Base-by-base conservation (phyloP, 2,113 vertebrate genomes). In the Halichoeres trimaculatus region DNA sequence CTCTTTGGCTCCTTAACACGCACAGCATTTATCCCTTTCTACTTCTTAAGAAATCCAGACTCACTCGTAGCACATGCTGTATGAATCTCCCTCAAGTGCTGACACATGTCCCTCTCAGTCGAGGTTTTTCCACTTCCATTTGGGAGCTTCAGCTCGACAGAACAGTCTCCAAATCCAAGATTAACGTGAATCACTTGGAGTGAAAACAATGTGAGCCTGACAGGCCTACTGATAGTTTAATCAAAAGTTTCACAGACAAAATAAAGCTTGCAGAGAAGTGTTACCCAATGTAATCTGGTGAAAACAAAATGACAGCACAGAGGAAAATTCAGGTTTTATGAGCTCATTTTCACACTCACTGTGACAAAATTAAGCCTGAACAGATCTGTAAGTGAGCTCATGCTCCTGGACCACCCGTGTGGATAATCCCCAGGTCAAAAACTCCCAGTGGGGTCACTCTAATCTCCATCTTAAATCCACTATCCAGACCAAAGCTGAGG, bases 11-110 rank as follows among this genome's bases (percentile, higher is more conserved):
- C 71, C 34, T 40, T 48, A 77, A 71, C 83, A 83, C 67, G 45
- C 86, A 84, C 73, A 84, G 50, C 57, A 64, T 75, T 83, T 80
- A 84, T 87, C 77, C 81, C 70, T 59, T 76, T 79, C 74, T 70
- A n/a, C 74, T 79, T 71, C 83, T 69, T 79, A 51, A 30, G 48
- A 74, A 70, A 84, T 71, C 75, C 65, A 54, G 45, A 71, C 53
- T 80, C 64, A 56, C 68, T 63, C 48, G 13, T 24, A 81, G 72
- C 74, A 80, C 70, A 85, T 82, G 74, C 69, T 73, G 76, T 36
- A 78, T 70, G 68, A 80, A 67, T 75, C 65, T 61, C 74, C 62
- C 48, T 76, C 74, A 81, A 86, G 74, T 63, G 53, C 73, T 72
- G 81, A 89, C 81, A 81, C 79, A 83, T 73, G 73, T 77, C 71